Conservation (phyloP, 2,888 invertebrate genomes). For the Dioctria rufipes region DNA sequence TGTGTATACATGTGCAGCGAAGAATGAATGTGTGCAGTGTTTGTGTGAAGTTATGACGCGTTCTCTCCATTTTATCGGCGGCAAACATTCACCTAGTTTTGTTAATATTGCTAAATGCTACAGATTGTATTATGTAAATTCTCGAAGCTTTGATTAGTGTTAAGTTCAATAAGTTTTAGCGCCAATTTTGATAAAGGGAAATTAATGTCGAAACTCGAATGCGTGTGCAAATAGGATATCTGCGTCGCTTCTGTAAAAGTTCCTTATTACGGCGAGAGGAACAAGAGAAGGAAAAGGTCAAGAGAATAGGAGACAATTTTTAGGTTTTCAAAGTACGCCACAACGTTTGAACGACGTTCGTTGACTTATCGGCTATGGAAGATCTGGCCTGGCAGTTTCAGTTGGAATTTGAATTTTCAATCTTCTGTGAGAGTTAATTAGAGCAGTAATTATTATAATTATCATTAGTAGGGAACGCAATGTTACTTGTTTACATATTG, state of each 20-base stretch:
- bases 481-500: too few relatives aligned
- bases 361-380: constrained; percentile 15
- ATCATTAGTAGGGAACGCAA: too few relatives aligned
- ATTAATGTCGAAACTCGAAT: not conserved
- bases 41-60: constrained; percentile 51
- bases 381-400: not conserved
- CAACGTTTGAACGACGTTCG: constrained; percentile 28
- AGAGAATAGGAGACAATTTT: constrained; percentile 36
- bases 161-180: constrained; percentile 37
- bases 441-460: too few relatives aligned
- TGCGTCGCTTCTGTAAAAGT: not conserved
- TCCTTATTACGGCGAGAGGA: not conserved
- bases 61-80: constrained; percentile 45
- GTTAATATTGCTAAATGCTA: constrained; percentile 2
- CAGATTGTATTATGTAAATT: constrained; percentile 36
- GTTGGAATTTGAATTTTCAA: not conserved
- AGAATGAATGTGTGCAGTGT: constrained; percentile 10
- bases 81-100: constrained; percentile 39
- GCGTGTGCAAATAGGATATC: not conserved
- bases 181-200: constrained; percentile 4
- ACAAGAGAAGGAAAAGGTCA: constrained; percentile 7
- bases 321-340: constrained; percentile 27
- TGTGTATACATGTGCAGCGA: constrained; percentile 17
- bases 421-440: too few relatives aligned
- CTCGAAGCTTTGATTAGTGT: constrained; percentile 29